These are phyloP conservation scores for Nematostella vectensis DNA, from an alignment of 92 coral and sea anemone species.

Conservation along the genomic window DNA sequence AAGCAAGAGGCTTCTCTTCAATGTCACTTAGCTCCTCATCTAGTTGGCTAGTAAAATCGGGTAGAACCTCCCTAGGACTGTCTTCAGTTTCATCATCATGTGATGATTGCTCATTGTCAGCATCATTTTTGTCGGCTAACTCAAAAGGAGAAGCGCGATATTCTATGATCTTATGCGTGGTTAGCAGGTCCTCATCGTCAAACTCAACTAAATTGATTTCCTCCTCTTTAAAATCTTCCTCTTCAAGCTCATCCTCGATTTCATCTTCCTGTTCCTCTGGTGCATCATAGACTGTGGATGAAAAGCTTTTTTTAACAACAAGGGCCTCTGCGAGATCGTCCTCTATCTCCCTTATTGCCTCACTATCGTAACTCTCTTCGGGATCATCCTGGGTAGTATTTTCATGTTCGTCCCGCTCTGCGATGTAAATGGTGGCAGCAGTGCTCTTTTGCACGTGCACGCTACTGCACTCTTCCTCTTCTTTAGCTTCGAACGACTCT, in stretches of 20 bases:
- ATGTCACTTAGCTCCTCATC: constrained; percentile 7
- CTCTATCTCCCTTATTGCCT: constrained; percentile 25
- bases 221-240: constrained; percentile 10
- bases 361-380: constrained; percentile 25
- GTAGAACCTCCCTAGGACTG: background rate
- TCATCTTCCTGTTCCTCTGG: constrained; percentile 14
- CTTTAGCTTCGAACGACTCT: constrained; percentile 15
- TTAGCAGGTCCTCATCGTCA: constrained; percentile 7
- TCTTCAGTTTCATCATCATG: constrained; percentile 5
- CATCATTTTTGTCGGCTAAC: background rate
- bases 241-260: background rate
- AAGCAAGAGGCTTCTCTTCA: constrained; percentile 16
- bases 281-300: constrained; percentile 14
- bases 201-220: constrained; percentile 12
- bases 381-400: background rate
- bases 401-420: constrained; percentile 11
- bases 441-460: constrained; percentile 19
- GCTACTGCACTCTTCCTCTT: constrained; percentile 10
- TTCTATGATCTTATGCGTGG: constrained; percentile 2
- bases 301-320: constrained; percentile 32
- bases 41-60: background rate
- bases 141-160: constrained; percentile 1
- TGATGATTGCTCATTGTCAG: background rate
- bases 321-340: constrained; percentile 21
- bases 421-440: constrained; percentile 7